These are phyloP conservation scores for Sphaerodactylus townsendi DNA, from an alignment of 2,113 vertebrate species.

Conservation along the genomic window DNA sequence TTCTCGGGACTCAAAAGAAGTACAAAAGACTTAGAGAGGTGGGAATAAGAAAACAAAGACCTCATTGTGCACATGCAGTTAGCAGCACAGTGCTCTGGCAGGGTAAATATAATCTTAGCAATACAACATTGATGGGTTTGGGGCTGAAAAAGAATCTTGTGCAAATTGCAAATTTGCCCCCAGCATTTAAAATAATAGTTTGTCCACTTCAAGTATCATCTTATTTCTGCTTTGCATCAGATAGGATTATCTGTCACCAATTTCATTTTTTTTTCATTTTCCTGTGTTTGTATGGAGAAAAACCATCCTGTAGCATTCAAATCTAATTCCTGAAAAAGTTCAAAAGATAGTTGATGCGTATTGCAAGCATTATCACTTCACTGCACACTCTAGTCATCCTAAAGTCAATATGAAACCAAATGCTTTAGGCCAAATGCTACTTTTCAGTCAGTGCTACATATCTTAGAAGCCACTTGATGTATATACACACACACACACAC, in stretches of 20 bases:
- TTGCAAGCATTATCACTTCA: neutral
- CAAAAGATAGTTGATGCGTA: neutral
- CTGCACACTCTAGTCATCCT: neutral
- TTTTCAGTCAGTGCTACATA: conserved; percentile 7
- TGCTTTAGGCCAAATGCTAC: conserved; percentile 17
- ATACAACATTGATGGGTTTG: neutral
- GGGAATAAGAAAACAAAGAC: neutral
- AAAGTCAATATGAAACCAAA: neutral
- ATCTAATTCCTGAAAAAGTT: neutral
- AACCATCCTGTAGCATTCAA: conserved; percentile 2
- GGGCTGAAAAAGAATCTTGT: neutral
- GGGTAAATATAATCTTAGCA: neutral
- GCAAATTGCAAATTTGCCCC: neutral
- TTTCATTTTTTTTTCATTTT: neutral
- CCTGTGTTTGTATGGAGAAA: neutral
- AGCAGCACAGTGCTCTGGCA: neutral
- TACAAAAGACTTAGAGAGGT: neutral
- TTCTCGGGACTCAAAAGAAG: neutral
- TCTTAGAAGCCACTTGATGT: neutral
- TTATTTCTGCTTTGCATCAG: neutral
- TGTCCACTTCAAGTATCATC: neutral
- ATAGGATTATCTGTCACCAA: neutral
- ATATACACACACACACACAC: too few species aligned
- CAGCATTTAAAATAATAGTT: neutral
- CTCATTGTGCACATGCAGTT: neutral